Evolutionary conservation across 2,888 invertebrate species (phyloP).

Genomic region (Drosophila limbata): DNA sequence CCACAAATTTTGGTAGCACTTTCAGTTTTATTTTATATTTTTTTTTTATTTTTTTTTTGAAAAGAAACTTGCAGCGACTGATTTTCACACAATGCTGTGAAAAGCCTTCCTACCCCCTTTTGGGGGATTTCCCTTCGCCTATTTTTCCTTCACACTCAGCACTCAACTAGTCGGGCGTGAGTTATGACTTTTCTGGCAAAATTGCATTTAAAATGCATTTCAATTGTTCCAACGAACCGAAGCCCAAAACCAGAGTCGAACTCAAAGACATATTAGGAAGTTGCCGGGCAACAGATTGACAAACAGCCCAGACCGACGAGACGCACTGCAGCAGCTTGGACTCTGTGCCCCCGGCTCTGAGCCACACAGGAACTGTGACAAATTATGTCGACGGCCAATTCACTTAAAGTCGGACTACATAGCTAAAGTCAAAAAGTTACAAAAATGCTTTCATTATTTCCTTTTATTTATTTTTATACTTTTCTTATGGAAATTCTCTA

Average conservation of each 20-base stretch:
- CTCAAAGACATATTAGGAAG: conserved; percentile 34
- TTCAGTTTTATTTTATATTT: conserved; percentile 42
- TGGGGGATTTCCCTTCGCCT: not conserved
- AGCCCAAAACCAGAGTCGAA: conserved; percentile 1
- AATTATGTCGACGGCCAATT: not conserved
- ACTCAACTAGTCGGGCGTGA: conserved; percentile 24
- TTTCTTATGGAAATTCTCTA: not conserved
- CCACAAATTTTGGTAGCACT: conserved; percentile 55
- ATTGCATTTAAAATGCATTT: conserved; percentile 55
- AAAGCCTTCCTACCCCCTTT: not conserved
- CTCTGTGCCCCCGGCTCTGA: not conserved
- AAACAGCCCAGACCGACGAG: conserved; percentile 7
- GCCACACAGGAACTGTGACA: conserved; percentile 4
- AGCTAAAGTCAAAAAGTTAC: not conserved
- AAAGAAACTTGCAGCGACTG: conserved; percentile 5
- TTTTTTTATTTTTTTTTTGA: not conserved
- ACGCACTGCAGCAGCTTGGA: not conserved
- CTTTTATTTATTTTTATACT: not conserved
- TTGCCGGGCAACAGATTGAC: conserved; percentile 40
- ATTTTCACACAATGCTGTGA: conserved; percentile 43
- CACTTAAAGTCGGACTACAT: not conserved
- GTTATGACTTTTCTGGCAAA: conserved; percentile 51
- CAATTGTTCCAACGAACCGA: conserved; percentile 34
- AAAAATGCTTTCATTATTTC: not conserved
- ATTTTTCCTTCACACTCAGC: not conserved